Conservation (phyloP, 2,113 vertebrate species). For the Choloepus hoffmanni region DNA sequence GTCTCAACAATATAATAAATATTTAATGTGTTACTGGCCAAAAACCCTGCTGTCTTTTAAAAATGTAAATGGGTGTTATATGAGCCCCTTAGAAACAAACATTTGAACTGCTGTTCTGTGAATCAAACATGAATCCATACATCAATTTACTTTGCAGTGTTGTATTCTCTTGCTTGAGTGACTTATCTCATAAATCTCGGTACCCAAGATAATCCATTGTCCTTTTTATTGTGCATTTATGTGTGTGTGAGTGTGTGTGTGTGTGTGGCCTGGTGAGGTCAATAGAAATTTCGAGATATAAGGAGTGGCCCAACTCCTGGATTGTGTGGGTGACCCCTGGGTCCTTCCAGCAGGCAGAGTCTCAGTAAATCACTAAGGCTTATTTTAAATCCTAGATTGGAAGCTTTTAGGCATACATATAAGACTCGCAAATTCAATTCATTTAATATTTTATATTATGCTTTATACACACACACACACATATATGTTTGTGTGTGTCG, state of each 20-base stretch:
- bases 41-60: background rate
- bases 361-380: background rate
- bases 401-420: background rate
- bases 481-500: background rate
- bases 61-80: background rate
- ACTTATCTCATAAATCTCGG: background rate
- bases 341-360: background rate
- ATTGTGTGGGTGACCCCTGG: background rate
- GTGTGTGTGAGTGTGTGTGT: background rate
- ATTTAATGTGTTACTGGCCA: background rate
- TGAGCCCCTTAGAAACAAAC: constrained; percentile 34
- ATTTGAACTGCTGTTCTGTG: background rate
- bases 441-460: background rate
- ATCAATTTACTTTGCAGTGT: background rate
- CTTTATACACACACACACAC: background rate
- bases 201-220: background rate
- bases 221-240: background rate
- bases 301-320: background rate
- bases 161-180: background rate
- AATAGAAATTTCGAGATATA: background rate
- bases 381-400: background rate
- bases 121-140: constrained; percentile 1
- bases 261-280: background rate
- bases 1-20: constrained; percentile 22
- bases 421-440: constrained; percentile 19